Conservation (phyloP, 2,113 vertebrate genomes). For the Mesitornis unicolor region DNA sequence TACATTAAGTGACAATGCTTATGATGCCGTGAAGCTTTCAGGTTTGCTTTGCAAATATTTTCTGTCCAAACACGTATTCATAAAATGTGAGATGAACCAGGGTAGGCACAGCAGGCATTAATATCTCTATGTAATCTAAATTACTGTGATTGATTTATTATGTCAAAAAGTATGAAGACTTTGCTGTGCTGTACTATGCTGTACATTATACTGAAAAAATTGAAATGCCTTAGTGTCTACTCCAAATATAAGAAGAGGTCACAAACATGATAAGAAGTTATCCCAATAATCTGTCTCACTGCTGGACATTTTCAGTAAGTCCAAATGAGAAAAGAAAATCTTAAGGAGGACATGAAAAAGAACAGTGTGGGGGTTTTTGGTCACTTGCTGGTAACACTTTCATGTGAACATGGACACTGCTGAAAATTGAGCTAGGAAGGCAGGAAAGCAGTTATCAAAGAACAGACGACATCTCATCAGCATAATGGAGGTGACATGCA, state of each 20-base stretch:
- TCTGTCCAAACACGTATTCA: not conserved
- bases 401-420: not conserved
- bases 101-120: not conserved
- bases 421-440: not conserved
- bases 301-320: not conserved
- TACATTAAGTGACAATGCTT: not conserved
- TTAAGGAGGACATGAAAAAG: not conserved
- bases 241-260: not conserved
- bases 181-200: not conserved
- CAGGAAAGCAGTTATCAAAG: not conserved
- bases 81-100: not conserved
- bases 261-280: not conserved
- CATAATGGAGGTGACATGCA: not conserved
- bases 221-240: not conserved
- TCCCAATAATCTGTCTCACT: not conserved
- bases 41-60: not conserved
- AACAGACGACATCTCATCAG: not conserved
- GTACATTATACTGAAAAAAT: not conserved
- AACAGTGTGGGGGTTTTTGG: accelerated
- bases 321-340: not conserved
- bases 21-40: not conserved
- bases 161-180: not conserved
- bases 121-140: not conserved
- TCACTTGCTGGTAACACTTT: not conserved
- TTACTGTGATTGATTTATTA: not conserved